These are phyloP conservation scores for Chrysochloris asiatica DNA, from an alignment of 2,113 vertebrate species.

Conservation along the genomic window DNA sequence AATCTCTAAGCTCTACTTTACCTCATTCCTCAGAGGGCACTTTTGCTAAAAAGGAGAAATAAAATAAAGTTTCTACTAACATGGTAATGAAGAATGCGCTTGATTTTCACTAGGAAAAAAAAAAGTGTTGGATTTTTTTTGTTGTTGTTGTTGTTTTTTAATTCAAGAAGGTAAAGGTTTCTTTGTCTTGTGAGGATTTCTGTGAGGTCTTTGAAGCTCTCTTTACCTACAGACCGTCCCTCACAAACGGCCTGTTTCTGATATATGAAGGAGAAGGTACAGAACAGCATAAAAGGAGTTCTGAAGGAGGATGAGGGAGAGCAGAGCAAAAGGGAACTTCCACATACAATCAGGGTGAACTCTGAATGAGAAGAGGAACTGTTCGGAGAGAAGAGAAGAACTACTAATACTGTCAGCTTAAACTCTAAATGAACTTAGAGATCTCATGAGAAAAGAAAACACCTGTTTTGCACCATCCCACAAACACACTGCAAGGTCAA, in stretches of 20 bases:
- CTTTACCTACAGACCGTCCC: not conserved
- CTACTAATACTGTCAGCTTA: too few species aligned
- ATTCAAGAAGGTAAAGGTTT: not conserved
- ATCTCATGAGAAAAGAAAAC: not conserved
- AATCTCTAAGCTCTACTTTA: not conserved
- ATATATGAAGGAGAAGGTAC: rapidly evolving
- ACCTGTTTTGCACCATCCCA: not conserved
- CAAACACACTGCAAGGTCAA: not conserved
- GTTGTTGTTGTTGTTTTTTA: not conserved
- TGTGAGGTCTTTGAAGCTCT: not conserved
- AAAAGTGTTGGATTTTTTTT: too few species aligned
- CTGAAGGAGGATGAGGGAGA: not conserved
- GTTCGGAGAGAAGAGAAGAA: too few species aligned
- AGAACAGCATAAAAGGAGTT: not conserved
- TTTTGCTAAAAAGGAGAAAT: not conserved
- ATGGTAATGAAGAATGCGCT: not conserved
- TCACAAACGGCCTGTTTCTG: not conserved
- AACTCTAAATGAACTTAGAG: too few species aligned
- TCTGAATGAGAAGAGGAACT: too few species aligned
- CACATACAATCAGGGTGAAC: too few species aligned
- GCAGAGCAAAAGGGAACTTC: not conserved
- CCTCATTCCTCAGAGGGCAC: not conserved
- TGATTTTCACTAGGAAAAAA: not conserved
- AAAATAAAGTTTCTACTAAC: not conserved
- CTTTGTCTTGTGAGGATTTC: not conserved